phyloP scores from a whole-genome alignment of 1,140 invertebrate species.

The Wiebesia pumilae region DNA sequence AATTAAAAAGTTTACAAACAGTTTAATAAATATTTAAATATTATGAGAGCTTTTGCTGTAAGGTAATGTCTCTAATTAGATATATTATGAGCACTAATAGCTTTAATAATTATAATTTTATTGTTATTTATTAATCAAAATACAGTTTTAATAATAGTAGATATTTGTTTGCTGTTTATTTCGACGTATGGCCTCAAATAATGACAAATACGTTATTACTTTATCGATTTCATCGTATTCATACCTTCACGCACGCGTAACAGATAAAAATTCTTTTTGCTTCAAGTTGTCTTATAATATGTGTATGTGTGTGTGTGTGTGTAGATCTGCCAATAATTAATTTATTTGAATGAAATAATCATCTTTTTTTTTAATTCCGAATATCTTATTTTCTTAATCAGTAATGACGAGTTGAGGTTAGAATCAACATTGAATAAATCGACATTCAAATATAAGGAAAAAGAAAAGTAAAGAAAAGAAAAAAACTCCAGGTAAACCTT shows the following conservation, averaged over 20 bases:
- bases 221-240: not conserved
- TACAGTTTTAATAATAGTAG: no score
- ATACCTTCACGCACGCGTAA: not conserved
- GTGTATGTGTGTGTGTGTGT: no score
- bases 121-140: no score
- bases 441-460: not conserved
- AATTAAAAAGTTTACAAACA: no score
- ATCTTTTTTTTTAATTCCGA: not conserved
- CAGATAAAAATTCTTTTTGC: not conserved
- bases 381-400: not conserved
- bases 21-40: no score
- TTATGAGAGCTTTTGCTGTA: no score
- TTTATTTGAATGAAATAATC: not conserved
- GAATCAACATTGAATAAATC: not conserved
- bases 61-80: no score
- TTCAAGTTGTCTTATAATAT: not conserved
- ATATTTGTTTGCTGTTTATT: not conserved
- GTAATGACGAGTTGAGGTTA: not conserved
- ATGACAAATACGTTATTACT: not conserved
- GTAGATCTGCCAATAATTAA: not conserved
- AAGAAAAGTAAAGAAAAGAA: not conserved
- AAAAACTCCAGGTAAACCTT: not conserved
- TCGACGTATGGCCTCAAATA: not conserved
- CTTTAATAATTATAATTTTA: no score
- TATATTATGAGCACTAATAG: no score